Base-by-base conservation (phyloP, 1,140 invertebrate genomes). In the Carcinoscorpius rotundicauda region DNA sequence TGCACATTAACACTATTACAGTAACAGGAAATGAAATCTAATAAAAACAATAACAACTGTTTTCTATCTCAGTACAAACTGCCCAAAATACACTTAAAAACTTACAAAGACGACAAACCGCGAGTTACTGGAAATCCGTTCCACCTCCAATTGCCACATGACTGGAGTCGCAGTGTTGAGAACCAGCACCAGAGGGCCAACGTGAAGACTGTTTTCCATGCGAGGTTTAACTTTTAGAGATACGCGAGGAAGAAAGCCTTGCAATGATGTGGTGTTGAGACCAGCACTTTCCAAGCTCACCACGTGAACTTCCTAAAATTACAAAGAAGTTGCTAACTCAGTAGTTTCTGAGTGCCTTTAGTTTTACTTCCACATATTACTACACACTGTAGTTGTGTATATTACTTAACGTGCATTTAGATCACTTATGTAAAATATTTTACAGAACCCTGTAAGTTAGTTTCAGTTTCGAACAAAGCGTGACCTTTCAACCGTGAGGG, bases 81-180 rank as follows among this genome's bases (percentile, higher is more conserved):
- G 29, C 29, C 29, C 29, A 29, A 29, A 29, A 29, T 29, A 29
- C 29, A 29, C 0, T 29, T 29, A 8, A 57, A 6, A 57, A 57
- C 56, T 57, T 57, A 57, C 56, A 10, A 57, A 10, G 8, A 57
- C 56, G 4, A 4, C 56, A 57, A 57, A 11, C 4, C 56, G 56
- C 4, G 56, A 57, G 48, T 57, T 57, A 11, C 48, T 29, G 48
- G 56, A 57, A 29, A 29, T 29, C 29, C 29, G 29, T 29, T 29
- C 48, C 62, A 67, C 60, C 6, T 67, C 60, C 48, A 67, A 50
- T 55, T 67, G 66, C 66, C 66, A 67, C 63, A 67, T 67, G 6
- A 67, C 66, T 49, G 66, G 59, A n/a, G 55, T 50, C 29, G 11
- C n/a, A 29, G 66, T 64, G 50, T 64, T 55, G n/a, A 67, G 60